Percentiles rank a stretch among this genome's conserved stretches.
These are phyloP conservation scores for Climacteris rufus DNA, from an alignment of 2,113 vertebrate genomes.

Conservation along the genomic window DNA sequence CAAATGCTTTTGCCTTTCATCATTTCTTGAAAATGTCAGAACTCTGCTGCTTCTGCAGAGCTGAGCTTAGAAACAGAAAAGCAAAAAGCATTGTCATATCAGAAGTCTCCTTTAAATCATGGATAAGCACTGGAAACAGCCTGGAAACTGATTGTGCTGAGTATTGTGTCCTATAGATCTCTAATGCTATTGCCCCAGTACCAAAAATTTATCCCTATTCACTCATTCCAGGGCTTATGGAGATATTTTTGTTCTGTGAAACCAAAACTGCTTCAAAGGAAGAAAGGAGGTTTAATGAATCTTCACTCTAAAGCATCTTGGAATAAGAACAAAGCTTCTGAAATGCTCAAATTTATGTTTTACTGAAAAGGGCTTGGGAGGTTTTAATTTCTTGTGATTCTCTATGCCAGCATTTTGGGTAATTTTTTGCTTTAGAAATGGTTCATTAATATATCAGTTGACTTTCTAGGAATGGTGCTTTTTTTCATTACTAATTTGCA, in stretches of 20 bases:
- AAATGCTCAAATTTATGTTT: background rate
- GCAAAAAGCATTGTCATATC: background rate
- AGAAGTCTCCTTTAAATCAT: background rate
- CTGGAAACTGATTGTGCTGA: background rate
- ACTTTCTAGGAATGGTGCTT: background rate
- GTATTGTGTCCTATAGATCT: background rate
- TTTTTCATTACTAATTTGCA: background rate
- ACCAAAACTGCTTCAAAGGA: background rate
- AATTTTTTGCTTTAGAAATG: background rate
- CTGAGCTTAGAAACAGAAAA: background rate
- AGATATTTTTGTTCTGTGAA: background rate
- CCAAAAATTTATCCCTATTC: background rate
- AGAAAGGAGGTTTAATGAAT: background rate
- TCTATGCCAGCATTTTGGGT: background rate
- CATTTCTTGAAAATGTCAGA: background rate
- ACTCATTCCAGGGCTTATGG: background rate
- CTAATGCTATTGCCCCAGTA: background rate
- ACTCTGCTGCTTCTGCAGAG: background rate
- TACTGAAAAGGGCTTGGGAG: background rate
- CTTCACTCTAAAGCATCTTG: background rate
- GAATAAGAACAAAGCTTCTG: background rate
- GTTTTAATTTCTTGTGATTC: background rate
- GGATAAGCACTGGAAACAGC: background rate
- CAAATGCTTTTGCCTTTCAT: background rate
- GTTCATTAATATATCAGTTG: background rate